Conservation (phyloP, 2,113 vertebrate species). For the Prochilodus magdalenae region DNA sequence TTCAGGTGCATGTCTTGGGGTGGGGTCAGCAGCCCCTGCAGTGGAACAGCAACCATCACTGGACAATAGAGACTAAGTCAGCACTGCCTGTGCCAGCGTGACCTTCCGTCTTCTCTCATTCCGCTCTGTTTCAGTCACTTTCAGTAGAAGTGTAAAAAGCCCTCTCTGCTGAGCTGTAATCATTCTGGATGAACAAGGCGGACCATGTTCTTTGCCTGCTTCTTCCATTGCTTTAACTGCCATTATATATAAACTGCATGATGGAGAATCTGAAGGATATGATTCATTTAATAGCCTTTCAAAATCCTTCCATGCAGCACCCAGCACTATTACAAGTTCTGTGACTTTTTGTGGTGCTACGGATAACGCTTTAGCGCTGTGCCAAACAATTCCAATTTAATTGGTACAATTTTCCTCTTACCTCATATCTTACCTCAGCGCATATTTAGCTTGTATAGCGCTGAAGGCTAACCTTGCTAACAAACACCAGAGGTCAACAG, state of each 20-base stretch:
- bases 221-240: no score
- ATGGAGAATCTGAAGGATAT: no score
- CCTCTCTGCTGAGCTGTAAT: constrained; percentile 4
- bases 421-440: no score
- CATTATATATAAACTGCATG: no score
- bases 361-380: not conserved
- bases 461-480: no score
- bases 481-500: no score
- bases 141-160: constrained; percentile 35
- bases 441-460: no score
- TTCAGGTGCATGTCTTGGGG: constrained; percentile 32
- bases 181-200: constrained; percentile 15
- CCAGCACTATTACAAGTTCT: no score
- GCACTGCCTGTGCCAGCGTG: constrained; percentile 25
- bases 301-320: not conserved
- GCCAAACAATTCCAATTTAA: not conserved
- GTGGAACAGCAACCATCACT: constrained; percentile 24
- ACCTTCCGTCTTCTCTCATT: not conserved
- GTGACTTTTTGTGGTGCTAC: not conserved
- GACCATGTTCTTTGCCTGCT: no score
- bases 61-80: constrained; percentile 38
- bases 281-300: no score
- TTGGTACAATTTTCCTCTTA: no score
- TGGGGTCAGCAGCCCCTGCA: constrained; percentile 19
- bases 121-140: constrained; percentile 28